phyloP scores from a whole-genome alignment of 2,888 invertebrate genomes.

The Yponomeuta evonymella region DNA sequence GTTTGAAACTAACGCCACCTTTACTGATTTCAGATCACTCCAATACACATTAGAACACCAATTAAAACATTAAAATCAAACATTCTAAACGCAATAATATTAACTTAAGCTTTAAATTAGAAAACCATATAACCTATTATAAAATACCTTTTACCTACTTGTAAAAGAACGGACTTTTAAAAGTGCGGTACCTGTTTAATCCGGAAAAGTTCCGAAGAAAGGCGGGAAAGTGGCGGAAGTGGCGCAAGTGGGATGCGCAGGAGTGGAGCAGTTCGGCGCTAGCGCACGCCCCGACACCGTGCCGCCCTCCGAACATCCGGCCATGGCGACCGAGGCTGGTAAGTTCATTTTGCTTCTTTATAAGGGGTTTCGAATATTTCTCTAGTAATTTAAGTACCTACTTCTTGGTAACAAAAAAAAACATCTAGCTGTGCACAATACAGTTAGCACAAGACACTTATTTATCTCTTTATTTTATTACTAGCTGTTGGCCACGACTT shows the following conservation, averaged over 20 bases:
- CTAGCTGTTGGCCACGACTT: too few species aligned
- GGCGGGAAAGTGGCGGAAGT: conserved; percentile 64
- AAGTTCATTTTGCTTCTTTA: conserved; percentile 31
- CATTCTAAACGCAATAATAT: conserved; percentile 2
- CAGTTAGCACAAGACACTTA: too few species aligned
- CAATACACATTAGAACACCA: conserved; percentile 9
- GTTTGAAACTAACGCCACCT: conserved; percentile 2
- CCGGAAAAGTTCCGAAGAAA: conserved; percentile 29
- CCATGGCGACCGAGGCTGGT: conserved; percentile 75
- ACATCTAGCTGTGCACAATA: too few species aligned
- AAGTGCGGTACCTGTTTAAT: neutral
- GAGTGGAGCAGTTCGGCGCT: conserved; percentile 67
- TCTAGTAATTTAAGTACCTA: neutral
- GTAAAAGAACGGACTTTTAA: neutral
- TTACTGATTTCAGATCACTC: conserved; percentile 8
- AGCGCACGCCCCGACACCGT: conserved; percentile 64
- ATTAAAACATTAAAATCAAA: conserved; percentile 4
- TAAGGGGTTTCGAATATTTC: neutral
- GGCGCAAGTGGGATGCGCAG: conserved; percentile 69
- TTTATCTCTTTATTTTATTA: too few species aligned
- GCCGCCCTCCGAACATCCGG: conserved; percentile 71
- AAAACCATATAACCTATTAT: neutral
- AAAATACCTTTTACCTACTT: neutral
- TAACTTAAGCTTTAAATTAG: neutral
- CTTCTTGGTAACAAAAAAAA: too few species aligned